phyloP scores from a whole-genome alignment of 2,888 invertebrate genomes.

The Acronicta alni region DNA sequence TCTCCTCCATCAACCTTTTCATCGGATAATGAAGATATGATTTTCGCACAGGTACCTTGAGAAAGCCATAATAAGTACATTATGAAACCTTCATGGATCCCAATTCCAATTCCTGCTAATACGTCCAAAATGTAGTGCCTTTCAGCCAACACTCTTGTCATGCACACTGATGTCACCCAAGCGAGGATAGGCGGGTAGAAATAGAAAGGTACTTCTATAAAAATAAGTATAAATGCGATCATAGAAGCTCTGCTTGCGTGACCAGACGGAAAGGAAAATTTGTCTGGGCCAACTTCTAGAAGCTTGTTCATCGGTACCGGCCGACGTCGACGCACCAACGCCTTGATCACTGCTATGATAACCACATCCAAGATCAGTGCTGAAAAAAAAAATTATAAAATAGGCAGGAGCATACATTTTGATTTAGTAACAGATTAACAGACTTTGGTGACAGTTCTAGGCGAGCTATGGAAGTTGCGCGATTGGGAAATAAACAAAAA shows the following conservation, averaged over 20 bases:
- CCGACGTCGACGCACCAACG: slow-evolving; percentile 93
- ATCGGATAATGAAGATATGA: slow-evolving; percentile 91
- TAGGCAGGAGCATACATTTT: too few relatives aligned
- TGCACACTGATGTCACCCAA: slow-evolving; percentile 93
- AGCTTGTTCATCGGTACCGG: slow-evolving; percentile 92
- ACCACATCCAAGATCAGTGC: slow-evolving; percentile 95
- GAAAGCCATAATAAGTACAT: slow-evolving; percentile 92
- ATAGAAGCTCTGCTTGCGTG: slow-evolving; percentile 96
- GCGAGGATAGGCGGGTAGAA: slow-evolving; percentile 91
- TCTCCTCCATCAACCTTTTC: slow-evolving; percentile 92
- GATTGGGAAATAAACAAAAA: too few relatives aligned
- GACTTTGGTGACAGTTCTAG: too few relatives aligned
- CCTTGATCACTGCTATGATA: slow-evolving; percentile 93
- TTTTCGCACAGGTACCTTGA: slow-evolving; percentile 88
- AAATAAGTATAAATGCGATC: slow-evolving; percentile 92
- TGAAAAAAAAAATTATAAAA: slow-evolving; percentile 79
- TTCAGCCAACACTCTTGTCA: slow-evolving; percentile 94
- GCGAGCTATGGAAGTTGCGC: too few relatives aligned
- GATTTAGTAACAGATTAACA: too few relatives aligned
- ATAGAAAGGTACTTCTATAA: slow-evolving; percentile 85
- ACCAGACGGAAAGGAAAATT: slow-evolving; percentile 98
- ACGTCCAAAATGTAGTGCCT: slow-evolving; percentile 97
- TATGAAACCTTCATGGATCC: slow-evolving; percentile 92
- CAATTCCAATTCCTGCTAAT: slow-evolving; percentile 92
- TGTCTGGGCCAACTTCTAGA: slow-evolving; percentile 94